Base-by-base conservation (phyloP, 2,888 invertebrate genomes). In the Sisyra terminalis region DNA sequence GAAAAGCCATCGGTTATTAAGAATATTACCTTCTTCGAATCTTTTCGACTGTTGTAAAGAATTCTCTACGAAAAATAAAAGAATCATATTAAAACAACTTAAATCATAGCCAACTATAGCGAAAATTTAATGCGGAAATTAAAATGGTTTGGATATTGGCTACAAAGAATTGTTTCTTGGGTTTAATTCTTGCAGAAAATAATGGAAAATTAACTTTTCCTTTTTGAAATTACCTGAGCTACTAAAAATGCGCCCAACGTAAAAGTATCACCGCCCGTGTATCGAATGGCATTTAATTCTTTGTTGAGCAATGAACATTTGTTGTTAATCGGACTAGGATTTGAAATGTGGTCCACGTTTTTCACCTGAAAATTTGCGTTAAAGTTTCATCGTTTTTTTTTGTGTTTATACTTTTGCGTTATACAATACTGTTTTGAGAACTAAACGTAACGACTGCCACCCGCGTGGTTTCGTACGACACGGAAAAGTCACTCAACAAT, bases 1-100 rank as follows among this genome's bases (percentile, higher is more conserved):
- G 78, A 78, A 53, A 74, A 79, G 10, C 79, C 79, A 52, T 80
- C 79, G 1, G 79, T 79, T 48, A 80, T 70, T 3, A 80, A 58
- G 51, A 80, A 77, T 8, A 80, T 62, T 0, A 74, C 71, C 54
- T 76, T 76, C 48, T 62, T 68, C 3, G 70, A 64, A 15, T 60
- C 57, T 17, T 58, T 54, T 13, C 72, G 60, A 15, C 62, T 56
- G 6, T 57, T 58, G 38, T 59, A 55, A 18, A 73, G 64, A 39
- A 72, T 69, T 43, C 61, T 60, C 67, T 70, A 48, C 14, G 52
- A 53, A 38, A 44, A 46, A 40, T n/a, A n/a, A n/a, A n/a, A n/a
- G n/a, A n/a, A n/a, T n/a, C n/a, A n/a, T n/a, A n/a, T 31, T 29
- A 8, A 42, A 29, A 32, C 29, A 9, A 14, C 9, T 34, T 15